A percentile compares a stretch with the other conserved stretches of the same genome.
Evolutionary conservation across 2,888 invertebrate genomes (phyloP).

Genomic region (Labia minor): DNA sequence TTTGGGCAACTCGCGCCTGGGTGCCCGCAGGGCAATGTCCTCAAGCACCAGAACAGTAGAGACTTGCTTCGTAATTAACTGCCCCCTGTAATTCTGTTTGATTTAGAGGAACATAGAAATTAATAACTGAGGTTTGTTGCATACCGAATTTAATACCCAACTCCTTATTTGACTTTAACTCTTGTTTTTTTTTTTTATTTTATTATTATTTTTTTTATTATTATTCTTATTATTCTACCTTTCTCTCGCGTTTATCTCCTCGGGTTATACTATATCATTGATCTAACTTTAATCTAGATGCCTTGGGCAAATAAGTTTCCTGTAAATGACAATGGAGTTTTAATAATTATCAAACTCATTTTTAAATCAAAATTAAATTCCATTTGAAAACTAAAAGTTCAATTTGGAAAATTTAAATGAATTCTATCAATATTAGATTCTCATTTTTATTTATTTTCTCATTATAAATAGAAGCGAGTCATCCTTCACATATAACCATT

Average conservation of each 20-base stretch:
- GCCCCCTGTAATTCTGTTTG: conserved; percentile 26
- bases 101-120: conserved; percentile 27
- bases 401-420: too few species aligned
- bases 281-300: not conserved
- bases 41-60: not conserved
- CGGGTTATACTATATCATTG: not conserved
- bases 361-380: too few species aligned
- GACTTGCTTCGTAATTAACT: conserved; percentile 9
- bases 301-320: not conserved
- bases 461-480: too few species aligned
- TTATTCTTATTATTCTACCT: not conserved
- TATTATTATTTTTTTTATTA: conserved; percentile 16
- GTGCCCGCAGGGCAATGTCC: not conserved
- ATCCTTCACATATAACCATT: too few species aligned
- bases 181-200: conserved; percentile 19
- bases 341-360: not conserved
- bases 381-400: too few species aligned
- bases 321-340: not conserved
- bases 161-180: conserved; percentile 27
- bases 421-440: too few species aligned
- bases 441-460: too few species aligned
- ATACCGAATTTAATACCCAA: conserved; percentile 24
- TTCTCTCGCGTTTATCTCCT: not conserved
- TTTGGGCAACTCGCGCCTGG: not conserved
- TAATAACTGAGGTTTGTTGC: conserved; percentile 26